These are phyloP conservation scores for Calliphora vomitoria DNA, from an alignment of 2,888 invertebrate species.

Conservation along the genomic window DNA sequence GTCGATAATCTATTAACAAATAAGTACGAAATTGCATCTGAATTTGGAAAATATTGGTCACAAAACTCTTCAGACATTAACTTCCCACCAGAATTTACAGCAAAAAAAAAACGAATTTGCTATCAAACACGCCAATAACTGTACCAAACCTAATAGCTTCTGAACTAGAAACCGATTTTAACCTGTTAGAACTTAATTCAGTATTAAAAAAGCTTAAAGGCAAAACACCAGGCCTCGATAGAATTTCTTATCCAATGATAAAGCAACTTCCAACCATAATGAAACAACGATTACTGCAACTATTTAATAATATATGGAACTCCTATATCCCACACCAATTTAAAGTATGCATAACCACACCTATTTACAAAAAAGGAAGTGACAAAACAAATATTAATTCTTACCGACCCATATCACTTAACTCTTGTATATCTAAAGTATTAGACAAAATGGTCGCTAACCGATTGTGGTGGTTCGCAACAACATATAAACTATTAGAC, in stretches of 20 bases:
- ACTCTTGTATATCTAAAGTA: conserved; percentile 28
- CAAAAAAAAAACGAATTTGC: neutral
- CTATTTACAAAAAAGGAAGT: no score
- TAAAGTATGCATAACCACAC: no score
- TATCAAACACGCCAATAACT: neutral
- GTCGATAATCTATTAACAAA: neutral
- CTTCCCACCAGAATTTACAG: conserved; percentile 1
- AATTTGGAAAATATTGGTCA: conserved; percentile 19
- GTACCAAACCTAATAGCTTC: neutral
- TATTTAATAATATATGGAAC: conserved; percentile 2
- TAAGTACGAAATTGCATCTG: conserved; percentile 28
- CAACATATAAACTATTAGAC: neutral
- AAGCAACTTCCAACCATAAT: neutral
- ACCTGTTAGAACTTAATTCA: neutral
- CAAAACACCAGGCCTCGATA: neutral
- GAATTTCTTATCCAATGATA: conserved; percentile 2
- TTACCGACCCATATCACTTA: conserved; percentile 70
- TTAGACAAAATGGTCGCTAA: conserved; percentile 12
- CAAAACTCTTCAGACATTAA: neutral
- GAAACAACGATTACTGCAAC: neutral
- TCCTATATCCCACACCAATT: no score
- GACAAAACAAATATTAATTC: conserved; percentile 54
- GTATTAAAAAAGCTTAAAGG: conserved; percentile 31
- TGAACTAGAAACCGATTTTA: conserved; percentile 1
- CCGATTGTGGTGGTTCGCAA: neutral